Conservation (phyloP, 2,113 vertebrate genomes). For the Nibea coibor region DNA sequence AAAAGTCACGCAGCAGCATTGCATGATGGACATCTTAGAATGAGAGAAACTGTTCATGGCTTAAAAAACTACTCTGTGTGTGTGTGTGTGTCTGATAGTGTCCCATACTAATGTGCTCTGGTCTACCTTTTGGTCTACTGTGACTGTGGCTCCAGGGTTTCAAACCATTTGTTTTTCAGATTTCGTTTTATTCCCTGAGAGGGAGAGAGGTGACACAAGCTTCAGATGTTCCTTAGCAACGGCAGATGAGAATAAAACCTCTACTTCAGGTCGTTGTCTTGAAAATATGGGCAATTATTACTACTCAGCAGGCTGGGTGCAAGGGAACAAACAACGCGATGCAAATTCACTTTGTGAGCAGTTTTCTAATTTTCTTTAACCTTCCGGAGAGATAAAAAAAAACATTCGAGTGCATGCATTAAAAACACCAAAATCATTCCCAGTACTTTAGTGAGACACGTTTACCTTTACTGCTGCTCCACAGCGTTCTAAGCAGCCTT, state of each 20-base stretch:
- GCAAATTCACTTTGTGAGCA: conserved; percentile 25
- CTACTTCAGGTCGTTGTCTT: conserved; percentile 32
- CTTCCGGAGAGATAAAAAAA: neutral
- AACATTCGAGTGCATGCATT: neutral
- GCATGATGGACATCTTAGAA: conserved; percentile 3
- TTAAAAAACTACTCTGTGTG: neutral
- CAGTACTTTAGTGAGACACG: neutral
- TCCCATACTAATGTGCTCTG: neutral
- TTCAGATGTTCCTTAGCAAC: conserved; percentile 76
- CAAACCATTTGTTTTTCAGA: conserved; percentile 36
- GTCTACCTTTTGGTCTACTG: neutral
- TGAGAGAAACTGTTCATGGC: neutral
- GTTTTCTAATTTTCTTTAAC: neutral
- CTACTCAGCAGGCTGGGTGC: conserved; percentile 4
- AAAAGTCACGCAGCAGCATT: neutral
- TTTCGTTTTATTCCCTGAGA: conserved; percentile 36
- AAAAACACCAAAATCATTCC: neutral
- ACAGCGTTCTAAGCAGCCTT: neutral
- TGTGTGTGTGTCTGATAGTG: neutral
- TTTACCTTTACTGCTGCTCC: neutral
- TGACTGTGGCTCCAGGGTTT: neutral
- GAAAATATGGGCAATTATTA: conserved; percentile 22
- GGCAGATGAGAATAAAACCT: conserved; percentile 67
- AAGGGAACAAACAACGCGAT: conserved; percentile 14
- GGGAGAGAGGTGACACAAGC: conserved; percentile 40